Evolutionary conservation across 2,797 vertebrate species (phyloP).

Genomic region (Sebastes miniatus): DNA sequence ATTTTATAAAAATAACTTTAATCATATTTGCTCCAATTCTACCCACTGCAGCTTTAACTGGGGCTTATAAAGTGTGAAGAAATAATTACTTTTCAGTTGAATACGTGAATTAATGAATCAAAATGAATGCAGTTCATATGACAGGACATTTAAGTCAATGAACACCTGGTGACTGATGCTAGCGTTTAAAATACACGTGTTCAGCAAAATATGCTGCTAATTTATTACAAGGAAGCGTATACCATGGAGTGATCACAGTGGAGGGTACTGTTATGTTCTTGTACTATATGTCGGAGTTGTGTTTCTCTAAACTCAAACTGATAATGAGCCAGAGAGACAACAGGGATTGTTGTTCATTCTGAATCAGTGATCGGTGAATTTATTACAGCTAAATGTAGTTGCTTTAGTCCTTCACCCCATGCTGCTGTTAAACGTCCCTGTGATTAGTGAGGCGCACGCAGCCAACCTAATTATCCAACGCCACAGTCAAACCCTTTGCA

Average conservation of each 20-base stretch:
- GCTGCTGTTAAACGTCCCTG: conserved; percentile 77
- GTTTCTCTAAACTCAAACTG: conserved; percentile 17
- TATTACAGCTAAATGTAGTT: conserved; percentile 69
- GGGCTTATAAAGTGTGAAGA: neutral
- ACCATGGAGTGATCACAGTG: neutral
- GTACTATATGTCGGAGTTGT: neutral
- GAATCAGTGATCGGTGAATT: conserved; percentile 67
- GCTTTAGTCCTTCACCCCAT: conserved; percentile 78
- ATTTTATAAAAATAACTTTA: too few relatives aligned
- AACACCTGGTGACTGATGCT: neutral
- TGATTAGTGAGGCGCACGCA: conserved; percentile 83
- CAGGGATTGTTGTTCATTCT: conserved; percentile 29
- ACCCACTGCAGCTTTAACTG: too few relatives aligned
- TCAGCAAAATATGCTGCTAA: neutral
- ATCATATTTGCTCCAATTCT: too few relatives aligned
- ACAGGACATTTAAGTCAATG: neutral
- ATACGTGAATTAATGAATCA: neutral
- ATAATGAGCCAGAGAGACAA: conserved; percentile 29
- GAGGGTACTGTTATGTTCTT: neutral
- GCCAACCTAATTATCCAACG: conserved; percentile 85
- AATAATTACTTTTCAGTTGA: neutral
- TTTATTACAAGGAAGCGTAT: neutral
- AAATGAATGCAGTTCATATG: neutral
- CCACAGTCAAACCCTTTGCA: conserved; percentile 76
- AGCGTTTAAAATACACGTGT: neutral